phyloP scores from a whole-genome alignment of 2,113 vertebrate genomes.

The Oenanthe oenanthe region DNA sequence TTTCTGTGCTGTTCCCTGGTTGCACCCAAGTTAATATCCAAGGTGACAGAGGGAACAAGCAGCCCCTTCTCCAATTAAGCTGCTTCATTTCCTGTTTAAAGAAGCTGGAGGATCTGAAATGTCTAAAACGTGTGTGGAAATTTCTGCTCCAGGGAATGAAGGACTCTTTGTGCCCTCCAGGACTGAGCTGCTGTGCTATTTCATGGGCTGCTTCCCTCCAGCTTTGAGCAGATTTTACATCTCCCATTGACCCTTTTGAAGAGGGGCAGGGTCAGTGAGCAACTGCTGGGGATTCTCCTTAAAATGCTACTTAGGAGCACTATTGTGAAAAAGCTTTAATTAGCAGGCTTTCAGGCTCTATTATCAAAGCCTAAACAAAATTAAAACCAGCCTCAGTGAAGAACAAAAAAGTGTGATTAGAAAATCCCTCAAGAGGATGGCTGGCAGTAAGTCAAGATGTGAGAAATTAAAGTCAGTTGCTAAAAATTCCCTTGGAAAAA shows the following conservation, averaged over 20 bases:
- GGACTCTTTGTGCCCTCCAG: constrained; percentile 43
- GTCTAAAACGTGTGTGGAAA: constrained; percentile 28
- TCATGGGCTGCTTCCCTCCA: constrained; percentile 2
- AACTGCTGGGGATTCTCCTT: constrained; percentile 39
- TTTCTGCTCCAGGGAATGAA: constrained; percentile 44
- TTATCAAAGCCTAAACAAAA: constrained; percentile 73
- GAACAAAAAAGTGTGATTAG: constrained; percentile 70
- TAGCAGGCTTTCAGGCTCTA: constrained; percentile 69
- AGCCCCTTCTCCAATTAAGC: constrained; percentile 3
- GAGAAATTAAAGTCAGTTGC: constrained; percentile 69
- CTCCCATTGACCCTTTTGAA: not conserved
- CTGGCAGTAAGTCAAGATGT: constrained; percentile 68
- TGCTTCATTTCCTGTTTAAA: constrained; percentile 66
- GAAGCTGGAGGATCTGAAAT: constrained; percentile 11
- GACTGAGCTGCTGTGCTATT: not conserved
- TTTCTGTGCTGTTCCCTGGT: not conserved
- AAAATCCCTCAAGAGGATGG: constrained; percentile 48
- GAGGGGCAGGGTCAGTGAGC: not conserved
- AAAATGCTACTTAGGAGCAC: constrained; percentile 57
- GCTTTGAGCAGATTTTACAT: not conserved
- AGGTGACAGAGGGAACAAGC: not conserved
- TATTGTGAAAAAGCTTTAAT: constrained; percentile 69
- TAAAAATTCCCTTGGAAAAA: constrained; percentile 43
- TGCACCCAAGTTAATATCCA: not conserved
- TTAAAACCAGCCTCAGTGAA: constrained; percentile 73